phyloP scores from a whole-genome alignment of 2,113 vertebrate genomes.

The Zootoca vivipara region DNA sequence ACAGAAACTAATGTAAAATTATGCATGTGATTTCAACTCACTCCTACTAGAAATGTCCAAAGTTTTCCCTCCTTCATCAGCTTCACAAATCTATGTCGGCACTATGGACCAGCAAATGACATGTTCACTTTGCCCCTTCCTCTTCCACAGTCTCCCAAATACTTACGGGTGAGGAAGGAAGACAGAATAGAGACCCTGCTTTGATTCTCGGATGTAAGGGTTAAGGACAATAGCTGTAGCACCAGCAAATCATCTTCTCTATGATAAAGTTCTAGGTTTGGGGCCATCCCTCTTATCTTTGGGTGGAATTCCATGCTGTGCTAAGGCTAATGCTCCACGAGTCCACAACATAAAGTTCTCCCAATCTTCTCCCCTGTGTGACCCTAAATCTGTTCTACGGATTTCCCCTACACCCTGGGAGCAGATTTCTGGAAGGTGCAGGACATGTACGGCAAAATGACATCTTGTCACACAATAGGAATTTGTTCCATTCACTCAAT shows the following conservation, averaged over 20 bases:
- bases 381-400: too few species aligned
- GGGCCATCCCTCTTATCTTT: too few species aligned
- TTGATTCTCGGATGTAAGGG: neutral
- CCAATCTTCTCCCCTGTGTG: too few species aligned
- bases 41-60: neutral
- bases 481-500: too few species aligned
- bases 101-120: neutral
- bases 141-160: neutral
- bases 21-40: neutral
- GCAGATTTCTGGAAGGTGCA: too few species aligned
- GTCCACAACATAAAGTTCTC: too few species aligned
- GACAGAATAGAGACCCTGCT: neutral
- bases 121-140: neutral
- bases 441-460: too few species aligned
- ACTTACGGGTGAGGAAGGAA: neutral
- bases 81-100: neutral
- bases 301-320: too few species aligned
- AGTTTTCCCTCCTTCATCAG: neutral
- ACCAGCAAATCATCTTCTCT: neutral
- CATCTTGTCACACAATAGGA: too few species aligned
- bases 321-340: too few species aligned
- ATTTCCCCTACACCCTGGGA: too few species aligned
- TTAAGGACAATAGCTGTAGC: neutral
- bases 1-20: neutral
- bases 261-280: neutral